Evolutionary conservation across 1,140 invertebrate species (phyloP).

Genomic region (Eupeodes corollae): DNA sequence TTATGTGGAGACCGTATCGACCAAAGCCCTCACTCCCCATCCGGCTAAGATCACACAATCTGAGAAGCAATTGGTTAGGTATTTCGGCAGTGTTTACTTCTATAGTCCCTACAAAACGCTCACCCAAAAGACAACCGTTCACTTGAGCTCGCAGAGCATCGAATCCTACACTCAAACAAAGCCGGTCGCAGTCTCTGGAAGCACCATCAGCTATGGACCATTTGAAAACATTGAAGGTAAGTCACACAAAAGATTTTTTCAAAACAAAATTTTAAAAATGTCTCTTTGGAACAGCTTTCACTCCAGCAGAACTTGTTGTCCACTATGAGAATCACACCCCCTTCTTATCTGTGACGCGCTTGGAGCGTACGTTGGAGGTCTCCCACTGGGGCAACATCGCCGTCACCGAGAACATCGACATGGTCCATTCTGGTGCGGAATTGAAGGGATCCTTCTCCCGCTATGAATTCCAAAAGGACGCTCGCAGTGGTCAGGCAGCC

Average conservation of each 20-base stretch:
- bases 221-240: constrained; percentile 58
- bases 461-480: constrained; percentile 90
- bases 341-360: constrained; percentile 77
- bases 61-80: constrained; percentile 87
- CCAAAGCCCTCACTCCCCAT: constrained; percentile 66
- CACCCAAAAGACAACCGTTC: constrained; percentile 71
- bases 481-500: constrained; percentile 69
- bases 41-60: constrained; percentile 80
- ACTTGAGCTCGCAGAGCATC: constrained; percentile 63
- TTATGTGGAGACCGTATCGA: constrained; percentile 64
- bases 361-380: constrained; percentile 85
- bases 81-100: constrained; percentile 70
- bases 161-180: constrained; percentile 82
- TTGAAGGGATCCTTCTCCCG: constrained; percentile 91
- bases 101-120: constrained; percentile 70
- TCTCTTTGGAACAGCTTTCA: constrained; percentile 28
- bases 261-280: no score
- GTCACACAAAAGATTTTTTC: constrained; percentile 36
- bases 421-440: constrained; percentile 83
- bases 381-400: constrained; percentile 99
- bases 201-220: constrained; percentile 74
- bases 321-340: constrained; percentile 97
- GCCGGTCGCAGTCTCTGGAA: constrained; percentile 67
- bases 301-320: constrained; percentile 55
- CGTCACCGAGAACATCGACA: constrained; percentile 86